Conservation (phyloP, 2,888 invertebrate species). For the Drosophila yooni region DNA sequence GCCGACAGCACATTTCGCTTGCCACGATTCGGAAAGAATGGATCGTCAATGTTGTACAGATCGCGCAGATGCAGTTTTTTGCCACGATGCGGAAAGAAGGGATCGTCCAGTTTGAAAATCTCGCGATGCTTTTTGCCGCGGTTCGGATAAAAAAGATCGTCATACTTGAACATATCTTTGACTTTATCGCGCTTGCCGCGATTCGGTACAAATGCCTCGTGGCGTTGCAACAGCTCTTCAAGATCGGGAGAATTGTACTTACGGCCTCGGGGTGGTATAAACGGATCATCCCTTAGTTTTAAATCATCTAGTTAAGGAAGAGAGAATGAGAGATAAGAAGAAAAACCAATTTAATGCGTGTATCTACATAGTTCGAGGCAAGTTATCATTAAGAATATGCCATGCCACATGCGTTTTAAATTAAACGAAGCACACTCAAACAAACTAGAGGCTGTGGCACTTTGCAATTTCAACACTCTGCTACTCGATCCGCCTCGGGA, state of each 20-base stretch:
- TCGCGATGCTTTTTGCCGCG: slow-evolving; percentile 82
- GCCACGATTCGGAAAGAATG: slow-evolving; percentile 83
- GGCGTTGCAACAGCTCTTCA: slow-evolving; percentile 74
- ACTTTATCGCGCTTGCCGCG: slow-evolving; percentile 84
- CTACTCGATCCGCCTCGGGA: slow-evolving; percentile 40
- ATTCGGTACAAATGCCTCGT: slow-evolving; percentile 84
- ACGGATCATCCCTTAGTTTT: slow-evolving; percentile 73
- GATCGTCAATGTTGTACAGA: slow-evolving; percentile 83
- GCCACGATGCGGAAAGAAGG: slow-evolving; percentile 84
- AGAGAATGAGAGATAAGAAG: background rate
- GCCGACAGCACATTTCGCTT: slow-evolving; percentile 51
- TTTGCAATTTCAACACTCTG: slow-evolving; percentile 55
- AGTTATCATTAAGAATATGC: slow-evolving; percentile 30
- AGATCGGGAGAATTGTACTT: slow-evolving; percentile 80
- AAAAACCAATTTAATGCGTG: slow-evolving; percentile 26
- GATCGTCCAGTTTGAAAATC: slow-evolving; percentile 70
- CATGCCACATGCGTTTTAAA: slow-evolving; percentile 58
- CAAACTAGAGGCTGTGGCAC: slow-evolving; percentile 22
- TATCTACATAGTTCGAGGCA: slow-evolving; percentile 7
- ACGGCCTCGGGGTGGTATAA: slow-evolving; percentile 84
- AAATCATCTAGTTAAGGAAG: slow-evolving; percentile 38
- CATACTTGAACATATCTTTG: slow-evolving; percentile 84
- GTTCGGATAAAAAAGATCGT: slow-evolving; percentile 84
- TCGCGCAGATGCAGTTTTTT: slow-evolving; percentile 82
- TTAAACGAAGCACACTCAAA: slow-evolving; percentile 39